Conservation (phyloP, 2,113 vertebrate species). For the Machaerirhynchus nigripectus region DNA sequence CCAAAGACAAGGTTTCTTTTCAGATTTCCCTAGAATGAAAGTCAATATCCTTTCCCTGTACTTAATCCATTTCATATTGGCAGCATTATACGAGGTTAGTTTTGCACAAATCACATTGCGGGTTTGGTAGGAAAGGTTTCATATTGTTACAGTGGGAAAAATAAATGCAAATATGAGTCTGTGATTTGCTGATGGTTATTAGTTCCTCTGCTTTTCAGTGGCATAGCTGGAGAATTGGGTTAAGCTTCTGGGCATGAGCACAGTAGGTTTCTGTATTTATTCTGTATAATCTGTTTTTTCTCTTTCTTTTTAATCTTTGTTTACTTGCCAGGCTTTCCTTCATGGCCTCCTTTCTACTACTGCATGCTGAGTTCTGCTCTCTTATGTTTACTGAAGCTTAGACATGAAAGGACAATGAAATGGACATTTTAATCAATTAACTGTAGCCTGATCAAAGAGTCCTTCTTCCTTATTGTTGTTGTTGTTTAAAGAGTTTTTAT, state of each 20-base stretch:
- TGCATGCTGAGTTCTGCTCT: background rate
- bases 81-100: background rate
- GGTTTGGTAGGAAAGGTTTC: background rate
- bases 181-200: background rate
- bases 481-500: slow-evolving; percentile 26
- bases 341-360: background rate
- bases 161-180: slow-evolving; percentile 2
- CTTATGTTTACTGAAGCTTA: slow-evolving; percentile 19
- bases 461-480: background rate
- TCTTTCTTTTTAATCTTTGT: slow-evolving; percentile 31
- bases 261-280: slow-evolving; percentile 28
- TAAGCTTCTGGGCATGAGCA: slow-evolving; percentile 30
- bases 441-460: slow-evolving; percentile 40
- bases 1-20: background rate
- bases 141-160: background rate
- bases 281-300: background rate
- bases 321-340: slow-evolving; percentile 37
- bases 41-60: background rate
- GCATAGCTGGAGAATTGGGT: slow-evolving; percentile 4
- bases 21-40: background rate
- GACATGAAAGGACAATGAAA: slow-evolving; percentile 22
- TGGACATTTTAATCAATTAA: slow-evolving; percentile 49
- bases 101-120: slow-evolving; percentile 13
- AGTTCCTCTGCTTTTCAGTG: background rate
- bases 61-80: background rate